Evolutionary conservation across 2,113 vertebrate species (phyloP), one percentile per base, ranked within the genome.

Genomic region (Clarias macrocephalus): DNA sequence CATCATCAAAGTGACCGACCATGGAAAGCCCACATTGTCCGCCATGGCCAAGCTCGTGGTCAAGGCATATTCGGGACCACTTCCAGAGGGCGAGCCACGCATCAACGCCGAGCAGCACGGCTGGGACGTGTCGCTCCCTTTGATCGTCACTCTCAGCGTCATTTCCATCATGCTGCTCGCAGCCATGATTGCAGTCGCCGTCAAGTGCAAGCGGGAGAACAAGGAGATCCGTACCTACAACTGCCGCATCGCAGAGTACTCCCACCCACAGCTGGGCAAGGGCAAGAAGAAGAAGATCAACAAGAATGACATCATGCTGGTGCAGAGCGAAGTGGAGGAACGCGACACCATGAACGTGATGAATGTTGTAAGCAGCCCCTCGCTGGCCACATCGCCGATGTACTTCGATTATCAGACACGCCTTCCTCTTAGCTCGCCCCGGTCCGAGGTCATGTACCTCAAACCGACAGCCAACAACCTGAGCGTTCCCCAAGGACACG

Each of bases 341-440:
- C 96, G 98, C 87, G 98, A 99, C 93, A 97, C 97, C 94, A 97
- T 99, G 96, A 99, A 99, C 95, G 98, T 99, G 93, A 99, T 99
- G 98, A 99, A 99, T 85, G 98, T 99, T 95, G 98, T 99, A 93
- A 99, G 98, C 97, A 99, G 98, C 93, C 98, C 98, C 91, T 99
- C 98, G 90, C 94, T 99, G 93, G 98, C 98, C 94, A 98, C 98
- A 92, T 99, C 98, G 92, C 98, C 98, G 90, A 98, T 99, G 97
- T 99, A 99, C 96, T 99, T 99, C 94, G 98, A 99, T 95, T 99
- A 99, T 95, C 98, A 99, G 96, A 99, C 98, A 89, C 97, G 98
- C 91, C 96, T 99, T 93, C 98, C 98, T 95, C 97, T 99, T 94
- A 99, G 98, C 96, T 99, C 98, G 88, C 98, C 98, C 93, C 95